Percentiles rank a stretch among this genome's conserved stretches.
Conservation (phyloP, 2,113 vertebrate genomes). For the Raphicerus campestris region DNA sequence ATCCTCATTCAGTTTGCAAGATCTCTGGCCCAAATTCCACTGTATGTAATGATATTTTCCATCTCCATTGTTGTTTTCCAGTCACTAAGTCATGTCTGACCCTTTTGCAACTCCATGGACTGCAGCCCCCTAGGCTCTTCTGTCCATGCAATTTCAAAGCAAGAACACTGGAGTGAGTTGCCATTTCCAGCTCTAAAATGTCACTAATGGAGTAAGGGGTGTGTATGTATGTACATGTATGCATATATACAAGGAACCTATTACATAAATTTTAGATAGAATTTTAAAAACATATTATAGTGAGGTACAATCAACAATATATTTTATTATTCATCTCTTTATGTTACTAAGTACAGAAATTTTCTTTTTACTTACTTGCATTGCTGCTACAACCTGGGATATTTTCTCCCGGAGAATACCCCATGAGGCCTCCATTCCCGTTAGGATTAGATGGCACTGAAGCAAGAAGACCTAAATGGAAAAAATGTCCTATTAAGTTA, state of each 20-base stretch:
- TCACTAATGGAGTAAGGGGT: background rate
- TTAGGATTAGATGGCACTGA: constrained; percentile 89
- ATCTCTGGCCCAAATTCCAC: background rate
- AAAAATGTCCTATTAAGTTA: background rate
- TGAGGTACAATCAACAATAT: background rate
- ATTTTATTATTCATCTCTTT: background rate
- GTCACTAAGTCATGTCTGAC: background rate
- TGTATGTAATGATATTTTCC: background rate
- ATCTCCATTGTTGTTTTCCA: background rate
- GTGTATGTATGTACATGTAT: background rate
- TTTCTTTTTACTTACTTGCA: constrained; percentile 77
- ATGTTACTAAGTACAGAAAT: background rate
- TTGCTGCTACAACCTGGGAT: constrained; percentile 73
- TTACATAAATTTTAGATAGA: background rate
- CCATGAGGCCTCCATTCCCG: constrained; percentile 80
- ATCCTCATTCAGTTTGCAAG: background rate
- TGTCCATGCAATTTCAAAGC: background rate
- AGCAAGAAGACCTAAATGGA: constrained; percentile 88
- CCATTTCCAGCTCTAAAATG: constrained; percentile 5
- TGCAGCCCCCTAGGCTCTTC: background rate
- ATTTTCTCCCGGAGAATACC: constrained; percentile 80
- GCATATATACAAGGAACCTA: background rate
- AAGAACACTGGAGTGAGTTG: background rate
- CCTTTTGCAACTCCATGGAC: background rate
- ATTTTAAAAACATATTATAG: background rate